Evolutionary conservation across 2,888 invertebrate genomes (phyloP).

Genomic region (Cerceris ruficornis): DNA sequence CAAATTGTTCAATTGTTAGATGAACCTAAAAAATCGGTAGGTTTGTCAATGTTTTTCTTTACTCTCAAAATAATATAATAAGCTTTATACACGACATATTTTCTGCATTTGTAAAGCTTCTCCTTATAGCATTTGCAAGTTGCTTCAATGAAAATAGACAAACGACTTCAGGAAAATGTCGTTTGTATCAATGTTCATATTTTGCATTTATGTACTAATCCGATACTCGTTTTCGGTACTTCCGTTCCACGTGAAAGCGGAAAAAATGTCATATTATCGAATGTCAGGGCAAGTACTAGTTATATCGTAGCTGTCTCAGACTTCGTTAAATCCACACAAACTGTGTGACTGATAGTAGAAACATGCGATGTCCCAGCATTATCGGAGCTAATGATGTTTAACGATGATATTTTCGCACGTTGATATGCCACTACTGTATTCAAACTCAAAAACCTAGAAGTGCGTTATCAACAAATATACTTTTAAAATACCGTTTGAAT

Average conservation of each 20-base stretch:
- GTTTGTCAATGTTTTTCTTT: conserved; percentile 37
- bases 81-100: conserved; percentile 21
- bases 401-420: conserved; percentile 93
- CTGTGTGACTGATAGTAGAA: conserved; percentile 83
- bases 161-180: conserved; percentile 17
- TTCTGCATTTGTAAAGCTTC: conserved; percentile 21
- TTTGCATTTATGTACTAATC: conserved; percentile 17
- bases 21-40: conserved; percentile 36
- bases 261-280: not conserved
- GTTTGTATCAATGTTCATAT: conserved; percentile 11
- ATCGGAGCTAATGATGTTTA: conserved; percentile 86
- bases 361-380: conserved; percentile 72
- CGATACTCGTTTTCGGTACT: conserved; percentile 10
- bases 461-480: not conserved
- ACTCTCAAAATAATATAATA: conserved; percentile 6
- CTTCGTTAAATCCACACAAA: conserved; percentile 81
- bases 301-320: conserved; percentile 69
- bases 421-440: conserved; percentile 95
- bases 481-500: not conserved
- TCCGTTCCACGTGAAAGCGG: not conserved
- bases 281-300: conserved; percentile 23
- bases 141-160: conserved; percentile 13
- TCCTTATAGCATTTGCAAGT: conserved; percentile 1
- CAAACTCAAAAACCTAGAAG: conserved; percentile 90
- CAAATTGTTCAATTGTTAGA: conserved; percentile 21